A percentile compares a stretch with the other conserved stretches of the same genome.
phyloP scores from a whole-genome alignment of 2,797 vertebrate species.

The Aeoliscus strigatus region DNA sequence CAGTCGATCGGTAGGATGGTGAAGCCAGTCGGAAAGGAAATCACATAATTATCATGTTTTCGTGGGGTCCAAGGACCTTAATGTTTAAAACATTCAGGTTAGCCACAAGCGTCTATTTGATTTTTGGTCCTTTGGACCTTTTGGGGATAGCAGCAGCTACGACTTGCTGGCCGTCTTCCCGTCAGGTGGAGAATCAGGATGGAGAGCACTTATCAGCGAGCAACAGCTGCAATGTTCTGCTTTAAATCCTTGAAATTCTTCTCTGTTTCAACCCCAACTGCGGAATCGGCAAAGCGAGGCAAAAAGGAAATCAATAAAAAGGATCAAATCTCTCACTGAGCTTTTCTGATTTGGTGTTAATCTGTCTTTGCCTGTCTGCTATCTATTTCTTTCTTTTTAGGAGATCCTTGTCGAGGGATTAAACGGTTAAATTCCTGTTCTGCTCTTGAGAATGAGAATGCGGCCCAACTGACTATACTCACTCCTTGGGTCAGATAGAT shows the following conservation, averaged over 20 bases:
- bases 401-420: conserved; percentile 54
- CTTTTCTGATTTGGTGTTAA: conserved; percentile 67
- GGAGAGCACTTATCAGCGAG: conserved; percentile 49
- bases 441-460: conserved; percentile 32
- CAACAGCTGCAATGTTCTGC: conserved; percentile 55
- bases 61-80: no score
- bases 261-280: conserved; percentile 57
- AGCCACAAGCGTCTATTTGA: no score
- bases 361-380: conserved; percentile 37
- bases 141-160: no score
- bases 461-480: conserved; percentile 31
- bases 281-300: conserved; percentile 50
- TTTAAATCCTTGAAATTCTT: conserved; percentile 60
- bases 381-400: conserved; percentile 42
- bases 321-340: conserved; percentile 58
- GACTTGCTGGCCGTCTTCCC: no score
- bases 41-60: no score
- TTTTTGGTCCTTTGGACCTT: no score
- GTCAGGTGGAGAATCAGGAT: no score
- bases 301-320: conserved; percentile 65
- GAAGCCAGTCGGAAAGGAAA: no score
- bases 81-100: no score
- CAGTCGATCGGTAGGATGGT: no score
- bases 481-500: no score
- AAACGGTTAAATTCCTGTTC: conserved; percentile 60